A percentile compares a stretch with the other conserved stretches of the same genome.
Conservation (phyloP, 2,797 vertebrate genomes). For the Sciaenops ocellatus region DNA sequence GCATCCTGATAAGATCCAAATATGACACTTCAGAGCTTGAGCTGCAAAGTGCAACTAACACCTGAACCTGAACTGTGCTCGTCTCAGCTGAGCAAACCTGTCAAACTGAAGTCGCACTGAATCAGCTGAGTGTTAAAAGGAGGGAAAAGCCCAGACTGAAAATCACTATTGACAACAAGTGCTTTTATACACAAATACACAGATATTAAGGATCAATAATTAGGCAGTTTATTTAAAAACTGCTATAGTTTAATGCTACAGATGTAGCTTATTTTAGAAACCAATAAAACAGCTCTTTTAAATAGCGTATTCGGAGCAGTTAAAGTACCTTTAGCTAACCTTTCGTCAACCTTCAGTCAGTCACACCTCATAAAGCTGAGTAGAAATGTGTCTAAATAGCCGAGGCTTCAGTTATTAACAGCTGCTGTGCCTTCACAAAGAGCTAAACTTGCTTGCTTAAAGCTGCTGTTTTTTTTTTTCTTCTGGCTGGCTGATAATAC, state of each 20-base stretch:
- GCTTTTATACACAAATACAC: neutral
- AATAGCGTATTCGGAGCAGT: slow-evolving; percentile 25
- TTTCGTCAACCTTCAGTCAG: slow-evolving; percentile 28
- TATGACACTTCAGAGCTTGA: slow-evolving; percentile 31
- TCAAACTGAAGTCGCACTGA: slow-evolving; percentile 13
- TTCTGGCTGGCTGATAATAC: slow-evolving; percentile 12
- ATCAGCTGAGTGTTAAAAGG: neutral
- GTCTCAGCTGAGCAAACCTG: slow-evolving; percentile 35
- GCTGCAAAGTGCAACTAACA: slow-evolving; percentile 42
- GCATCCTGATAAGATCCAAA: slow-evolving; percentile 8
- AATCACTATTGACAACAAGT: neutral
- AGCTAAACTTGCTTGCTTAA: too few relatives aligned
- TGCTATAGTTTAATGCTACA: neutral
- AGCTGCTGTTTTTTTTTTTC: slow-evolving; percentile 25
- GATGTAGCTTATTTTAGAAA: slow-evolving; percentile 2
- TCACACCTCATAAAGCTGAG: slow-evolving; percentile 55
- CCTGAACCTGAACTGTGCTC: slow-evolving; percentile 30
- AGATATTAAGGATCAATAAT: neutral
- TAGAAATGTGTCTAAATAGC: slow-evolving; percentile 52
- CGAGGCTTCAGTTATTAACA: slow-evolving; percentile 33
- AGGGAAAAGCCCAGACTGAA: neutral
- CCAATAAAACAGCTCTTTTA: slow-evolving; percentile 1
- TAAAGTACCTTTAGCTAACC: slow-evolving; percentile 31
- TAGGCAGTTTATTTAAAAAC: neutral
- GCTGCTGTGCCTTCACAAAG: slow-evolving; percentile 37